phyloP scores from a whole-genome alignment of 53 echinoderm and acorn worm species.

The Henricia sp. region DNA sequence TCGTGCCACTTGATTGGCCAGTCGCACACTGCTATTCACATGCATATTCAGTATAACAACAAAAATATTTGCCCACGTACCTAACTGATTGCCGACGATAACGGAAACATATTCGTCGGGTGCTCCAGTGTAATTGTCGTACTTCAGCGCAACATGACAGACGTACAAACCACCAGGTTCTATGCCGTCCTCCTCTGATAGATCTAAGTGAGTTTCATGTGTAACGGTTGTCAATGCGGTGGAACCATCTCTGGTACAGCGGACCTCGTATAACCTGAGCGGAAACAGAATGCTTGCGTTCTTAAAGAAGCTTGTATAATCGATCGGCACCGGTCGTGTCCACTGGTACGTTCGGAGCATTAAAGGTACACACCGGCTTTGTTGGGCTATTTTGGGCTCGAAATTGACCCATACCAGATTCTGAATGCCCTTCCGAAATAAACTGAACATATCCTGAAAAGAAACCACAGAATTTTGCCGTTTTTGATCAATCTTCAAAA shows the following conservation, averaged over 20 bases:
- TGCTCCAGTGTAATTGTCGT: conserved; percentile 64
- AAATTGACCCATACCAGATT: no score
- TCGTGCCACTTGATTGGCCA: no score
- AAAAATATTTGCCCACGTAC: conserved; percentile 36
- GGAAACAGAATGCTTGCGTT: no score
- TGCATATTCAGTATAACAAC: neutral
- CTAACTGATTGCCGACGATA: conserved; percentile 75
- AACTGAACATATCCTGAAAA: no score
- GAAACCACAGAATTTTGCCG: no score
- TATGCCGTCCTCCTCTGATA: conserved; percentile 66
- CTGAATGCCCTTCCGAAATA: no score
- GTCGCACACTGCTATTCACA: neutral
- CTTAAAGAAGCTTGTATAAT: no score
- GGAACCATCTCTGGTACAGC: conserved; percentile 73
- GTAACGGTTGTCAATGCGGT: conserved; percentile 47
- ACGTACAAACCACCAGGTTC: conserved; percentile 77
- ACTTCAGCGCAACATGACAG: conserved; percentile 67
- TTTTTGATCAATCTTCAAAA: no score
- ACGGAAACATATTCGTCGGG: conserved; percentile 63
- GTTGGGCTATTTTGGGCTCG: no score
- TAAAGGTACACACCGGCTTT: no score
- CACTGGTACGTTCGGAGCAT: no score
- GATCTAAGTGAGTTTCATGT: conserved; percentile 23
- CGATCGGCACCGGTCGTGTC: no score
- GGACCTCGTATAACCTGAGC: conserved; percentile 73